Conservation (phyloP, 2,113 vertebrate genomes). For the Lepus americanus region DNA sequence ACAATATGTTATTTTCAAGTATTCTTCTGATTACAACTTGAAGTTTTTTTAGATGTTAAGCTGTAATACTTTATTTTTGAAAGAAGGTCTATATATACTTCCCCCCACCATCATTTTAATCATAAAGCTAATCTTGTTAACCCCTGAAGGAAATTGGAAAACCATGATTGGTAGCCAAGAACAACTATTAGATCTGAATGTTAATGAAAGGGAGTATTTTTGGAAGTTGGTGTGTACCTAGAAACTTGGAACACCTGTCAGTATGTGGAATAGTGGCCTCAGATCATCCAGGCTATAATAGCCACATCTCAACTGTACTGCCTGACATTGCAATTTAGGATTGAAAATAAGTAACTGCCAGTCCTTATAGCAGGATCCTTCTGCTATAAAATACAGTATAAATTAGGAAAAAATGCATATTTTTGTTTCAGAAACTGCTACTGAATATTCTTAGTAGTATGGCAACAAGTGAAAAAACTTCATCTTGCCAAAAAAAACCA, state of each 20-base stretch:
- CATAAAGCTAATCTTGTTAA: not conserved
- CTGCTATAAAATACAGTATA: not conserved
- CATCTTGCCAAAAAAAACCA: not conserved
- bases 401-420: not conserved
- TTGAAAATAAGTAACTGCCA: not conserved
- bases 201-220: not conserved
- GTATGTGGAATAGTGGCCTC: not conserved
- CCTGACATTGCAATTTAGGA: not conserved
- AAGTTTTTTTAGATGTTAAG: not conserved
- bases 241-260: not conserved
- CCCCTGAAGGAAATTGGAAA: not conserved
- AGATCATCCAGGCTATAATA: not conserved
- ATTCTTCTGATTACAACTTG: conserved; percentile 1
- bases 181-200: not conserved
- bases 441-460: not conserved
- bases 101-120: not conserved
- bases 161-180: not conserved
- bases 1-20: not conserved
- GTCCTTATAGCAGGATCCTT: not conserved
- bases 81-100: not conserved
- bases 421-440: conserved; percentile 15
- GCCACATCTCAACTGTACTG: not conserved
- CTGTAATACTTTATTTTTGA: conserved; percentile 17
- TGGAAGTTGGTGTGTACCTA: not conserved
- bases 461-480: conserved; percentile 8